Conservation (phyloP, 1,140 invertebrate species). For the Drosophila simulans region DNA sequence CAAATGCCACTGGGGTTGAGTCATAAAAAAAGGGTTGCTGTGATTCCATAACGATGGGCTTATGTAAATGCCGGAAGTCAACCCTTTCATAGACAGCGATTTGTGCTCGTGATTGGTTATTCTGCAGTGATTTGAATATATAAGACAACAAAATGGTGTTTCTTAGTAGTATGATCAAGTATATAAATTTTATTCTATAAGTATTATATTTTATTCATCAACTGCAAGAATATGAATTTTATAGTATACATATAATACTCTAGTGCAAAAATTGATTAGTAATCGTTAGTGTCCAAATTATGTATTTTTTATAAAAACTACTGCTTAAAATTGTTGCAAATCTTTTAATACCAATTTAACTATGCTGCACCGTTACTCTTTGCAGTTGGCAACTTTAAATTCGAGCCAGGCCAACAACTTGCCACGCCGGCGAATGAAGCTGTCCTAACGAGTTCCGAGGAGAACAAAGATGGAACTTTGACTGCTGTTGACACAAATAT, state of each 20-base stretch:
- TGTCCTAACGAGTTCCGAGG: constrained; percentile 47
- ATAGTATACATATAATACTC: no score
- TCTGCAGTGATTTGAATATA: constrained; percentile 49
- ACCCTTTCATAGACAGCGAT: constrained; percentile 57
- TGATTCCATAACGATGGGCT: constrained; percentile 61
- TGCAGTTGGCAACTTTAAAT: constrained; percentile 53
- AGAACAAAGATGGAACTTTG: constrained; percentile 57
- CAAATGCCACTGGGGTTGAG: constrained; percentile 50
- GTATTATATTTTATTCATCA: no score
- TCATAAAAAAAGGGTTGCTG: constrained; percentile 74
- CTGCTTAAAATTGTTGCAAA: neutral
- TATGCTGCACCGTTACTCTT: neutral
- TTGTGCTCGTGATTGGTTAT: constrained; percentile 51
- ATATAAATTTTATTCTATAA: no score
- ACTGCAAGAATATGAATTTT: neutral
- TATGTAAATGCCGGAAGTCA: constrained; percentile 69
- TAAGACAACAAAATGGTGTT: constrained; percentile 60
- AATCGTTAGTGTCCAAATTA: no score
- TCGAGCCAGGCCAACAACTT: constrained; percentile 43
- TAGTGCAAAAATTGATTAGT: no score
- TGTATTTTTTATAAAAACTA: no score
- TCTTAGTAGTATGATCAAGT: neutral
- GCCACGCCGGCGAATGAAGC: constrained; percentile 25
- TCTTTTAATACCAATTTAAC: neutral
- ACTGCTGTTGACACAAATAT: constrained; percentile 78